A percentile compares a stretch with the other conserved stretches of the same genome.
These are phyloP conservation scores for Paracanthobrama guichenoti DNA, from an alignment of 2,113 vertebrate species.

Conservation along the genomic window DNA sequence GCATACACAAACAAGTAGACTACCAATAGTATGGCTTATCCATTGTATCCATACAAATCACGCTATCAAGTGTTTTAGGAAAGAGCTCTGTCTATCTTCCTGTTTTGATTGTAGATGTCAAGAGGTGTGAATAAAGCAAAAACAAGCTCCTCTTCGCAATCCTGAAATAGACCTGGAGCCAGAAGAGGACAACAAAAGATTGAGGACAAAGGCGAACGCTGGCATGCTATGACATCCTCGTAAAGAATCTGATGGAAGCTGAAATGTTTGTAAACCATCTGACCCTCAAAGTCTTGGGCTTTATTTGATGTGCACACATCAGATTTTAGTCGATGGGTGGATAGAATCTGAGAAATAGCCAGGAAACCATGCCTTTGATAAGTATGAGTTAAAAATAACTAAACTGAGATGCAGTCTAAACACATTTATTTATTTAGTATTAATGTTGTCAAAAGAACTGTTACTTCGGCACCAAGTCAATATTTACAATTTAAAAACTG, in stretches of 20 bases:
- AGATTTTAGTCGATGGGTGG: background rate
- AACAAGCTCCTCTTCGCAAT: constrained; percentile 26
- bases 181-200: constrained; percentile 28
- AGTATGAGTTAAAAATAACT: background rate
- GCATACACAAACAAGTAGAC: background rate
- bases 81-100: constrained; percentile 61
- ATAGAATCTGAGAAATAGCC: background rate
- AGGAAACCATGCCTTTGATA: constrained; percentile 2
- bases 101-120: constrained; percentile 59
- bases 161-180: constrained; percentile 40
- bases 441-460: no score
- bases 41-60: background rate
- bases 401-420: background rate
- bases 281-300: background rate
- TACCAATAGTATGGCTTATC: background rate
- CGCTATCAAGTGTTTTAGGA: constrained; percentile 32
- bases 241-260: background rate
- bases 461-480: no score
- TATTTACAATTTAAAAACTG: no score
- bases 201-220: background rate
- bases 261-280: background rate
- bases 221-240: background rate
- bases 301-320: background rate
- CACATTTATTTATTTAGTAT: no score
- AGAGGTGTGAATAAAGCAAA: constrained; percentile 39